phyloP scores from a whole-genome alignment of 2,113 vertebrate species.

The Actenoides hombroni region DNA sequence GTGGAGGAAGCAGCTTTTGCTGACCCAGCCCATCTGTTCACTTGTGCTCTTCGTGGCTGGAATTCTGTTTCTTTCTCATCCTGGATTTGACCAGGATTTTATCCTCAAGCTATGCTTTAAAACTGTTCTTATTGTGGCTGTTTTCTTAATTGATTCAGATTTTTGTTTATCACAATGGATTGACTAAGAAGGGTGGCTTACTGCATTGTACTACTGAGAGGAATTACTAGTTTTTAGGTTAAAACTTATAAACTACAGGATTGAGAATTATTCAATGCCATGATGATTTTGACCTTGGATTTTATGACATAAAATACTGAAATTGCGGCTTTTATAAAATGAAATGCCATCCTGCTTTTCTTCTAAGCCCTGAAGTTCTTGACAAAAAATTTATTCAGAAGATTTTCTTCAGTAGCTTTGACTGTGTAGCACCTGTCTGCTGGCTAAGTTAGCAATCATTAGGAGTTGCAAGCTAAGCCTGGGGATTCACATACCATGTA shows the following conservation, averaged over 20 bases:
- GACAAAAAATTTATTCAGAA: slow-evolving; percentile 4
- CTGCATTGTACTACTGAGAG: background rate
- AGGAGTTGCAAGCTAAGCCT: background rate
- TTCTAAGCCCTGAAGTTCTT: background rate
- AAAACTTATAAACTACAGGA: background rate
- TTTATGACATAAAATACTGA: background rate
- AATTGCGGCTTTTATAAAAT: slow-evolving; percentile 7
- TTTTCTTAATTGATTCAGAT: background rate
- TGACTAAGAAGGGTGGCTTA: background rate
- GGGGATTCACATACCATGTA: background rate
- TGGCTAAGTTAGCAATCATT: background rate
- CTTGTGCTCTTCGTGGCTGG: background rate
- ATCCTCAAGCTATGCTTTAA: background rate
- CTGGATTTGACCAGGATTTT: background rate
- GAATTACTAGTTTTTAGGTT: background rate
- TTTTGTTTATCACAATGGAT: background rate
- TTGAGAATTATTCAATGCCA: background rate
- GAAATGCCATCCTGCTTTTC: background rate
- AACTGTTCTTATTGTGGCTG: background rate
- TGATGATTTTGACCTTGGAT: background rate
- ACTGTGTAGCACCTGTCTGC: background rate
- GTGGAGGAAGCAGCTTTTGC: background rate
- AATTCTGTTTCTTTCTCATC: background rate
- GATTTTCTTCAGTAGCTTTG: background rate
- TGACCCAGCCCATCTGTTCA: background rate